Evolutionary conservation across 2,888 invertebrate species (phyloP).

Genomic region (Polietes domitor): DNA sequence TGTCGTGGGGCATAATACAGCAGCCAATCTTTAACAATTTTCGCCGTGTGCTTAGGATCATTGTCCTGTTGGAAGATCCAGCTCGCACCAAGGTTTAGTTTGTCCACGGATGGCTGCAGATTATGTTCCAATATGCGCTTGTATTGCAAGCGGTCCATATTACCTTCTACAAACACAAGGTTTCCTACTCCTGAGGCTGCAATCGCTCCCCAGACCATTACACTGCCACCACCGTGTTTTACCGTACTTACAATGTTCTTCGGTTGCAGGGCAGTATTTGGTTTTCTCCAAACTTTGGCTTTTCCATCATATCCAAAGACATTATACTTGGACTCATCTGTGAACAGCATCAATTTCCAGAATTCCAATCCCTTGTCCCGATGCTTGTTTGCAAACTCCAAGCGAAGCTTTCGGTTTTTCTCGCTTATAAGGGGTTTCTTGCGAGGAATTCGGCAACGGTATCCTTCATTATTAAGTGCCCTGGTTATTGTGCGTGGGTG

Average conservation of each 20-base stretch:
- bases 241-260: conserved; percentile 61
- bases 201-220: conserved; percentile 42
- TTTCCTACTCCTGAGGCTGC: conserved; percentile 36
- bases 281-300: conserved; percentile 43
- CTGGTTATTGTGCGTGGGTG: neutral
- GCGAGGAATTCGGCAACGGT: conserved; percentile 38
- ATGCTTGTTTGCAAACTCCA: conserved; percentile 62
- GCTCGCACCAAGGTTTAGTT: conserved; percentile 23
- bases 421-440: conserved; percentile 59
- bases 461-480: conserved; percentile 28
- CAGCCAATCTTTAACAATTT: conserved; percentile 43
- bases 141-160: conserved; percentile 65
- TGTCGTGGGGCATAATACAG: conserved; percentile 48
- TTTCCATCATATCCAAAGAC: conserved; percentile 63
- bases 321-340: conserved; percentile 70
- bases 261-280: conserved; percentile 38
- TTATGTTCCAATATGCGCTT: conserved; percentile 58
- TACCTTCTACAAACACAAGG: conserved; percentile 69
- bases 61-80: conserved; percentile 49
- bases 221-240: conserved; percentile 46
- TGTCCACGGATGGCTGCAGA: conserved; percentile 24
- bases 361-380: conserved; percentile 59
- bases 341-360: conserved; percentile 72
- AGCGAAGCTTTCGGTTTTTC: conserved; percentile 50
- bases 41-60: conserved; percentile 49